Evolutionary conservation across 2,888 invertebrate genomes (phyloP).

Genomic region (Melieria picta): DNA sequence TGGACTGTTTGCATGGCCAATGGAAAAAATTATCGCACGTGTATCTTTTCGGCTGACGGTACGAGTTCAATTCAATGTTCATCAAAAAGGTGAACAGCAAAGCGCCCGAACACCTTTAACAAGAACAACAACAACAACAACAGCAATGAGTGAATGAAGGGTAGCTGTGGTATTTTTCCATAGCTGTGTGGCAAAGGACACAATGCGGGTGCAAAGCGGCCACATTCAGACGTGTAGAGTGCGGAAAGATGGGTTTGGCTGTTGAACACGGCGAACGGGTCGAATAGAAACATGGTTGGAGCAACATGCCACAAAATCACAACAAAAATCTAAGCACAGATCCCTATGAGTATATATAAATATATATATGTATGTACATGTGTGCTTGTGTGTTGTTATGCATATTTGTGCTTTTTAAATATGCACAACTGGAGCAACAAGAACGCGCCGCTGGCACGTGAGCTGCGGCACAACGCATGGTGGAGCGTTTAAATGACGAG

Average conservation of each 20-base stretch:
- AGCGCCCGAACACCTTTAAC: neutral
- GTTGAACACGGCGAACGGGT: no score
- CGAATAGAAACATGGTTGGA: no score
- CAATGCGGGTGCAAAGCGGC: neutral
- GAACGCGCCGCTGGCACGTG: no score
- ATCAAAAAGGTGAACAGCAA: conserved; percentile 6
- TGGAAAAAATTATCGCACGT: neutral
- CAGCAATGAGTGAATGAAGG: neutral
- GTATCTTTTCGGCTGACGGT: neutral
- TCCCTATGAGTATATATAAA: neutral
- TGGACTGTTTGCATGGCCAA: no score
- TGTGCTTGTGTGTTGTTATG: neutral
- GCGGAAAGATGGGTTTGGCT: no score
- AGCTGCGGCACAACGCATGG: conserved; percentile 7
- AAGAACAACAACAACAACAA: neutral
- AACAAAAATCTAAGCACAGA: conserved; percentile 20
- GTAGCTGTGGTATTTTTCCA: neutral
- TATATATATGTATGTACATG: neutral
- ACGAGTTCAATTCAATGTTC: neutral
- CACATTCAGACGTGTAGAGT: no score
- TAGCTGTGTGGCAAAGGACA: neutral
- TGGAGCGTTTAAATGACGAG: conserved; percentile 27
- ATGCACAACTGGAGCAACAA: neutral
- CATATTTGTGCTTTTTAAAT: conserved; percentile 1
- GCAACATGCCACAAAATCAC: conserved; percentile 7